Base-by-base conservation (phyloP, 2,888 invertebrate species). In the Melanophora roralis region DNA sequence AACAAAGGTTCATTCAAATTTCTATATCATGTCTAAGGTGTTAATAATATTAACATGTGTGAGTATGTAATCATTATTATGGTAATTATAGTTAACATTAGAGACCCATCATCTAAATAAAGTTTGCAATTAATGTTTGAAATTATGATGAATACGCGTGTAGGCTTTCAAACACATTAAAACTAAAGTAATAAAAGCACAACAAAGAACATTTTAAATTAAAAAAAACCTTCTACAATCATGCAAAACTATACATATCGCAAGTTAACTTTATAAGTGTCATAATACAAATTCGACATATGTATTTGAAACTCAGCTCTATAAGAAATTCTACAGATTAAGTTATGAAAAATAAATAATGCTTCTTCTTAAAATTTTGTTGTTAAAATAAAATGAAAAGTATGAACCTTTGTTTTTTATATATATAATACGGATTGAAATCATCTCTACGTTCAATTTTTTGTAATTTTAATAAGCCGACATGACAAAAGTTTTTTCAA, bases 11-110 rank as follows among this genome's bases (percentile, higher is more conserved):
- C n/a, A n/a, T n/a, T n/a, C n/a, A n/a, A n/a, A 36, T 32, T n/a
- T 32, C 9, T 23, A 19, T 14, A 36, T 1, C 21, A 14, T 47
- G 38, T 49, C 40, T 55, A 9, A 14, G 62, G 53, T 75, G 45
- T 60, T 67, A 59, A 60, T 67, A 74, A 53, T 53, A 60, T 53
- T 32, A 75, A 34, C 51, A 51, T 64, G n/a, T n/a, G n/a, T n/a
- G n/a, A n/a, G n/a, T n/a, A n/a, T n/a, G n/a, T n/a, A 6, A 72
- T 72, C 7, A 62, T 45, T 62, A 62, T 47, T 9, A 49, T 47
- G 14, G 34, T 27, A 11, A 5, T 9, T 5, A 8, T 51, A 68
- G 19, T 19, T 9, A 36, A 16, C 6, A 27, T 7, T 57, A 47
- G 14, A 4, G 19, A 55, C 19, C 38, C 59, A 23, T 23, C 57